Percentiles rank a stretch among this genome's conserved stretches.
Evolutionary conservation across 2,113 vertebrate genomes (phyloP).

Genomic region (Dromiciops gliroides): DNA sequence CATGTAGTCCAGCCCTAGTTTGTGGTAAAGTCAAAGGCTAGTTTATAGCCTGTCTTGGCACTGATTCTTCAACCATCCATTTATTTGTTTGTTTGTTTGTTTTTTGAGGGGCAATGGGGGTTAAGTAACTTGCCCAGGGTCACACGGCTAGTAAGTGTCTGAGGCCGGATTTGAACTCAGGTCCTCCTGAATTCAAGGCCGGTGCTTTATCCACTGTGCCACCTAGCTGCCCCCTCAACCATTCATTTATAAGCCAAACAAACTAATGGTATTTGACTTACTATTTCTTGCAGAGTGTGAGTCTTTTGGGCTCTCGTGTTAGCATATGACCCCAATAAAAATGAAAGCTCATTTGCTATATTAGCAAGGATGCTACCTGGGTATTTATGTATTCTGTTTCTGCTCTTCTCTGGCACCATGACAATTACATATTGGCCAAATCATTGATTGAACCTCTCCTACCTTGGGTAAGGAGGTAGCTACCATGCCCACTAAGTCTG

Average conservation of each 20-base stretch:
- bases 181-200: too few relatives aligned
- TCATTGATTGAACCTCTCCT: background rate
- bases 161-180: too few relatives aligned
- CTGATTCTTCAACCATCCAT: background rate
- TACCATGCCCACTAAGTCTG: background rate
- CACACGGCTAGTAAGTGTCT: too few relatives aligned
- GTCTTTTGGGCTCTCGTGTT: background rate
- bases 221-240: too few relatives aligned
- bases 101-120: too few relatives aligned
- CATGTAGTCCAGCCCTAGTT: fast-evolving
- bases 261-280: background rate
- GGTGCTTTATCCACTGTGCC: too few relatives aligned
- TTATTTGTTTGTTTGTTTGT: too few relatives aligned
- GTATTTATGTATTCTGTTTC: background rate
- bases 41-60: background rate
- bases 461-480: too few relatives aligned
- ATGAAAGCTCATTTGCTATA: background rate
- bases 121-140: too few relatives aligned
- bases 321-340: background rate
- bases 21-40: background rate
- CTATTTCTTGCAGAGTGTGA: background rate
- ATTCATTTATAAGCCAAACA: background rate
- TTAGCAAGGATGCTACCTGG: background rate
- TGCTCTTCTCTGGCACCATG: background rate
- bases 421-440: background rate